phyloP scores from a whole-genome alignment of 2,113 vertebrate genomes.

The Strix uralensis region DNA sequence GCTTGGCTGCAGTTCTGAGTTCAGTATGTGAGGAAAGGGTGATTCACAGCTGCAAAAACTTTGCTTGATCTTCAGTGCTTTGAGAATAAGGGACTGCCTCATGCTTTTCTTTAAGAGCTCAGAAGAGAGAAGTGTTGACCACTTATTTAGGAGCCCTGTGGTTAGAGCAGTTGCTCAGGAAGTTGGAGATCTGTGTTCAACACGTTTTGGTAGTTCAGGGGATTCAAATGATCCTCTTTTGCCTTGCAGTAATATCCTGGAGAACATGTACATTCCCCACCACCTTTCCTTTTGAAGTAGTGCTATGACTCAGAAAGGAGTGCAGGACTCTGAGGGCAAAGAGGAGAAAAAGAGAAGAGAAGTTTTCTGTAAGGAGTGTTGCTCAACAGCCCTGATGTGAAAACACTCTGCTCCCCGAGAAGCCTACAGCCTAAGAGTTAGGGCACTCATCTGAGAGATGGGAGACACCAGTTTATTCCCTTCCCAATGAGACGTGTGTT shows the following conservation, averaged over 20 bases:
- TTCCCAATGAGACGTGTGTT: not conserved
- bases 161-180: not conserved
- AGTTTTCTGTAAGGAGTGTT: not conserved
- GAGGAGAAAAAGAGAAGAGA: not conserved
- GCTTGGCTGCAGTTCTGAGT: not conserved
- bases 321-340: not conserved
- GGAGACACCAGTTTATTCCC: not conserved
- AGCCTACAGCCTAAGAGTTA: not conserved
- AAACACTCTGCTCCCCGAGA: not conserved
- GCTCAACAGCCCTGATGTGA: not conserved
- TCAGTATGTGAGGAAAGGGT: not conserved
- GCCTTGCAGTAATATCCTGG: not conserved
- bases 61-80: not conserved
- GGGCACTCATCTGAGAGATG: not conserved
- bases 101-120: not conserved
- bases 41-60: slow-evolving; percentile 10
- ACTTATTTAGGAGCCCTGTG: not conserved
- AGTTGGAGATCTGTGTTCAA: not conserved
- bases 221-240: not conserved
- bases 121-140: not conserved
- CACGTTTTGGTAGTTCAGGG: not conserved
- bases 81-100: not conserved
- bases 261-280: not conserved
- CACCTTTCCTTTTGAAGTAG: not conserved
- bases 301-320: not conserved